phyloP scores from a whole-genome alignment of 2,797 vertebrate genomes.

The Aeoliscus strigatus region DNA sequence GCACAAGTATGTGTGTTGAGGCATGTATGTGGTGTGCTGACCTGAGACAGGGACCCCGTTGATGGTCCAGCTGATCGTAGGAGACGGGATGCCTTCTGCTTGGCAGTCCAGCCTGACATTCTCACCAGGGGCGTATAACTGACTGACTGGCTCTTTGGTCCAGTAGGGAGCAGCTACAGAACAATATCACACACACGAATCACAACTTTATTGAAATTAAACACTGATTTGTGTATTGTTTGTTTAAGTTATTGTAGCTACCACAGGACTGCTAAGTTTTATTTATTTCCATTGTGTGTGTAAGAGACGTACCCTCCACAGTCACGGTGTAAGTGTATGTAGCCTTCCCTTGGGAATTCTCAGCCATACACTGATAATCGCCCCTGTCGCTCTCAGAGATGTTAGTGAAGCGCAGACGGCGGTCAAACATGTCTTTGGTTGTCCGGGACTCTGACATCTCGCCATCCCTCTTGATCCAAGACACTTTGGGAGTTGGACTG shows the following conservation, averaged over 20 bases:
- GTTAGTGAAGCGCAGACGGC: constrained; percentile 77
- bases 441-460: constrained; percentile 70
- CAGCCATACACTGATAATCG: constrained; percentile 84
- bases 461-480: constrained; percentile 78
- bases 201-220: no score
- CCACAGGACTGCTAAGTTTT: no score
- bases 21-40: constrained; percentile 45
- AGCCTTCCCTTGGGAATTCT: constrained; percentile 76
- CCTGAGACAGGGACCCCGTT: constrained; percentile 77
- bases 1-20: not conserved
- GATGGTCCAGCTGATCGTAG: constrained; percentile 80
- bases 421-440: constrained; percentile 72
- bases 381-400: constrained; percentile 81
- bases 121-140: constrained; percentile 82
- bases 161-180: constrained; percentile 84
- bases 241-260: no score
- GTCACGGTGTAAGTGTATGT: constrained; percentile 77
- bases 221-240: no score
- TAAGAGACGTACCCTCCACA: constrained; percentile 82
- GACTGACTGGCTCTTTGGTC: constrained; percentile 78
- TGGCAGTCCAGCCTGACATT: constrained; percentile 80
- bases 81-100: constrained; percentile 82
- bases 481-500: constrained; percentile 83
- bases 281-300: no score
- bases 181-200: no score